Evolutionary conservation across 2,113 vertebrate species (phyloP), one percentile per base, ranked within the genome.

Genomic region (Acanthochromis polyacanthus): DNA sequence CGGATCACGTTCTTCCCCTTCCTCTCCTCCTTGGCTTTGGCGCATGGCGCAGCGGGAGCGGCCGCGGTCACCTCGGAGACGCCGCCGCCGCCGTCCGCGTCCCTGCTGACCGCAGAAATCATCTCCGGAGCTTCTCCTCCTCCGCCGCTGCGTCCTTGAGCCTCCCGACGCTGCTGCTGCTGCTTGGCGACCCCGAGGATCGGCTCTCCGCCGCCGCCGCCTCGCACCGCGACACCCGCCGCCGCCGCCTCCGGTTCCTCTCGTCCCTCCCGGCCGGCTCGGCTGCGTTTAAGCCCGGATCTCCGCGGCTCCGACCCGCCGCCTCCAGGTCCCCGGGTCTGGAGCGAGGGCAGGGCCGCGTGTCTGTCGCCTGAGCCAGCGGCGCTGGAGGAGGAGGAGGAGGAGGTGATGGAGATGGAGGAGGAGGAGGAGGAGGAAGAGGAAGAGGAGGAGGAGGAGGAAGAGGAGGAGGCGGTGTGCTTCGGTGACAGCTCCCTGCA

Each of bases 271-370:
- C 95, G 97, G 86, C 93, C 95, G 95, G 94, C 96, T 95, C 95
- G 96, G 95, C 94, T 96, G 93, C 96, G 96, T 95, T 96, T 98
- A 86, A 95, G 94, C 95, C 97, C 96, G 95, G 95, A 95, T 97
- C 96, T 97, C 95, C 95, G 95, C 94, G 95, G 95, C 93, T 98
- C 97, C 95, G 95, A 95, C 95, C 97, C 95, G 95, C 95, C 72
- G 94, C 95, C 94, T 92, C 95, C 93, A 94, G 95, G 96, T 94
- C 94, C 96, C 94, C 96, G 96, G 92, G 96, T 94, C 75, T 91
- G 89, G 93, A 94, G 95, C 77, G 96, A 93, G 91, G 96, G 91
- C 91, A 96, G 95, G 93, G 96, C 95, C 96, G 97, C 95, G 93
- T 97, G 96, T 95, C 95, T 95, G 90, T 97, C 96, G 86, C 95